phyloP scores from a whole-genome alignment of 1,140 invertebrate species.

The Myzus persicae region DNA sequence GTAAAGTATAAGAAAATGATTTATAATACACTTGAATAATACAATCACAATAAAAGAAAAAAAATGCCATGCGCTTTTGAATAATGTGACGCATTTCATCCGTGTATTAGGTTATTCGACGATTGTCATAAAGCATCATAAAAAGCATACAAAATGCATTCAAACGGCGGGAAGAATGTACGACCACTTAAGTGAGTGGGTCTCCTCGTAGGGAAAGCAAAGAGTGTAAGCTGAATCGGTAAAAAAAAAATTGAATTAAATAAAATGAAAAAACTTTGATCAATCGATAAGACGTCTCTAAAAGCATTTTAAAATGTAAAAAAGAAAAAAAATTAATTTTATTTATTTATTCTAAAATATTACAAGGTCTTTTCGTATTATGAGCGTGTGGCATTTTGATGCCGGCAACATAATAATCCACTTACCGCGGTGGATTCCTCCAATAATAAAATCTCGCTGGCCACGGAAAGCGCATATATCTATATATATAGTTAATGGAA shows the following conservation, averaged over 20 bases:
- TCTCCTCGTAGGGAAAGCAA: background rate
- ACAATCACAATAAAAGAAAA: background rate
- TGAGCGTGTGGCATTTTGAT: conserved; percentile 50
- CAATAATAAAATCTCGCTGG: conserved; percentile 27
- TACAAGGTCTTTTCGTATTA: conserved; percentile 40
- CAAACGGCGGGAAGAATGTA: conserved; percentile 19
- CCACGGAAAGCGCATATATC: background rate
- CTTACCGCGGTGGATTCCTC: background rate
- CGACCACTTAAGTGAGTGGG: conserved; percentile 18
- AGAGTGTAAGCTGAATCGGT: conserved; percentile 1
- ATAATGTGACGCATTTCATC: background rate
- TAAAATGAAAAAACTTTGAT: conserved; percentile 43
- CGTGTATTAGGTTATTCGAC: conserved; percentile 17
- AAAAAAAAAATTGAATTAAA: conserved; percentile 43
- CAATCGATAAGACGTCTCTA: conserved; percentile 42
- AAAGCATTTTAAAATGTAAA: conserved; percentile 37
- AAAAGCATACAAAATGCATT: conserved; percentile 9
- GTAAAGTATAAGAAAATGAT: background rate
- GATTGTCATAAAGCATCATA: conserved; percentile 5
- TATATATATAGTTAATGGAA: background rate
- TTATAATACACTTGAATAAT: background rate
- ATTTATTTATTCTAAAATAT: conserved; percentile 54
- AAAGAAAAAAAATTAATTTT: conserved; percentile 19
- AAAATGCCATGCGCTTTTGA: background rate
- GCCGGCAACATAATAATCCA: conserved; percentile 53